Evolutionary conservation across 2,888 invertebrate species (phyloP).

Genomic region (Fragum sueziense): DNA sequence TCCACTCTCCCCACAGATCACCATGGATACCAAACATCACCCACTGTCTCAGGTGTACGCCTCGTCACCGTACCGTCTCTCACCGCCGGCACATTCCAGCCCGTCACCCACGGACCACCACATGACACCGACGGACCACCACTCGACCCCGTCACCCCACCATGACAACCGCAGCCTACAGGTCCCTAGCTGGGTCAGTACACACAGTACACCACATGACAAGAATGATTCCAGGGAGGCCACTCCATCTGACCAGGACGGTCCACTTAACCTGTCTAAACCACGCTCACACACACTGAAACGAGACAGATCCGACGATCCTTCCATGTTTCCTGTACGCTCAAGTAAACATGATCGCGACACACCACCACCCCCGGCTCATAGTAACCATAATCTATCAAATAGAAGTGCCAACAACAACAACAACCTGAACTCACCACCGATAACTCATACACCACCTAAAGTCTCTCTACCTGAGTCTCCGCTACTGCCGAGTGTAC

Average conservation of each 20-base stretch:
- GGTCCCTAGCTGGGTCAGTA: conserved; percentile 48
- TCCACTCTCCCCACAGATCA: conserved; percentile 58
- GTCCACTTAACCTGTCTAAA: conserved; percentile 94
- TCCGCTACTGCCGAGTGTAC: conserved; percentile 60
- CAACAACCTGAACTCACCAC: conserved; percentile 58
- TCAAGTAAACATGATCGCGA: conserved; percentile 46
- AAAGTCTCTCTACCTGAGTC: conserved; percentile 70
- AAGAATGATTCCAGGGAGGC: conserved; percentile 35
- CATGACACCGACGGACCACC: too few relatives aligned
- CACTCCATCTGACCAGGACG: conserved; percentile 84
- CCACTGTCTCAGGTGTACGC: conserved; percentile 66
- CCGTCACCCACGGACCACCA: conserved; percentile 56
- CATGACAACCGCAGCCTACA: conserved; percentile 59
- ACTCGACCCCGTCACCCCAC: conserved; percentile 29
- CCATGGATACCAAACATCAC: conserved; percentile 64
- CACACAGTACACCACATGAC: conserved; percentile 23
- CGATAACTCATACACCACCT: conserved; percentile 81
- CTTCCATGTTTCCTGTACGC: conserved; percentile 41
- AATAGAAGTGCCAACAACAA: conserved; percentile 63
- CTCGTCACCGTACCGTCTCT: conserved; percentile 66
- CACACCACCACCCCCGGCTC: conserved; percentile 74
- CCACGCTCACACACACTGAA: conserved; percentile 85
- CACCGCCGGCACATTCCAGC: conserved; percentile 60
- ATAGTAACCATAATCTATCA: conserved; percentile 51
- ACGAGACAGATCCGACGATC: conserved; percentile 44